Evolutionary conservation across 2,113 vertebrate genomes (phyloP).

Genomic region (Arizona elegans): DNA sequence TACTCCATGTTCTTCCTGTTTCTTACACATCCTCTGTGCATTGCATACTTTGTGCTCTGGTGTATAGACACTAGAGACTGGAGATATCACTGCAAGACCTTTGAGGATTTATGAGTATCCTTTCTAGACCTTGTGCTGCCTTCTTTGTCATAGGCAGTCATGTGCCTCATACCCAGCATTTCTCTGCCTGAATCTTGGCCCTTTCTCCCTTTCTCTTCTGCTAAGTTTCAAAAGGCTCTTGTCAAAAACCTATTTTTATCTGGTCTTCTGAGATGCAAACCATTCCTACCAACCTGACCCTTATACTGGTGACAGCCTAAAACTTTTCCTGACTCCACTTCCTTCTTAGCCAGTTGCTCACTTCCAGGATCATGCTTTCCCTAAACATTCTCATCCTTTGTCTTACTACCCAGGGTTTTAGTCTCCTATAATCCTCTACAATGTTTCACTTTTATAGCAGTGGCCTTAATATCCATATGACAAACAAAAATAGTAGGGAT

Average conservation of each 20-base stretch:
- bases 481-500: background rate
- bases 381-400: background rate
- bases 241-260: background rate
- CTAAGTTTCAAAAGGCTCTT: background rate
- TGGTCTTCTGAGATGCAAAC: background rate
- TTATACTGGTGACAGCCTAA: background rate
- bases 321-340: background rate
- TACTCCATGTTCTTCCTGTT: background rate
- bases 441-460: background rate
- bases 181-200: background rate
- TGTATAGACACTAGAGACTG: background rate
- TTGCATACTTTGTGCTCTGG: background rate
- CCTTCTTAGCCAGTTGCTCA: background rate
- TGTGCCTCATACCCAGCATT: background rate
- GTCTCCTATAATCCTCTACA: background rate
- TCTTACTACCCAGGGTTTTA: background rate
- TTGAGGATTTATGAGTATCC: background rate
- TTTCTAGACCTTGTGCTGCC: background rate
- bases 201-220: background rate
- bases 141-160: background rate
- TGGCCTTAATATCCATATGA: background rate
- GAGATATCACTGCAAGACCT: background rate
- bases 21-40: background rate
- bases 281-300: background rate
- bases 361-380: background rate